Evolutionary conservation across 2,113 vertebrate genomes (phyloP).

Genomic region (Pantherophis guttatus): DNA sequence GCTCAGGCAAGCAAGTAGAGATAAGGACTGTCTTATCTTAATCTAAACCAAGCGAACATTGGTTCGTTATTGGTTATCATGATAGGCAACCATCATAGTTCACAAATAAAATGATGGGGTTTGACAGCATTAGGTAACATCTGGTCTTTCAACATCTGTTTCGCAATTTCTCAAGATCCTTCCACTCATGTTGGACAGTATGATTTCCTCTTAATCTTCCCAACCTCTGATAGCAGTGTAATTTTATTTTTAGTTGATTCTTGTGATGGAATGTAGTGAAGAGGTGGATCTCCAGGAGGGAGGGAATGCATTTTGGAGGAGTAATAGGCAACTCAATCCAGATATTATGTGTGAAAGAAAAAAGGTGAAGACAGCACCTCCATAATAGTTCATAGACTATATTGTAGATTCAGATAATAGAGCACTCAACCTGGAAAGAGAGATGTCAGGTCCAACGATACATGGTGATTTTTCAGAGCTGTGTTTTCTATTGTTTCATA

Average conservation of each 20-base stretch:
- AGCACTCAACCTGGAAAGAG: too few relatives aligned
- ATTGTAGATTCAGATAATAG: too few relatives aligned
- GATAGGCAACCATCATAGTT: background rate
- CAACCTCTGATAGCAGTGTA: background rate
- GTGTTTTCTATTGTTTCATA: too few relatives aligned
- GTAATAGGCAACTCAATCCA: too few relatives aligned
- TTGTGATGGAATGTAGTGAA: background rate
- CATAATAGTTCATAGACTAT: too few relatives aligned
- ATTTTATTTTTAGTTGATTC: background rate
- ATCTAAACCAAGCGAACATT: background rate
- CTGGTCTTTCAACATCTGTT: background rate
- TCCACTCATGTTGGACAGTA: background rate
- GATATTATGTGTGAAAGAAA: too few relatives aligned
- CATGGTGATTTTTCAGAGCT: too few relatives aligned
- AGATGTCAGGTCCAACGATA: too few relatives aligned
- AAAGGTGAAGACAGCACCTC: too few relatives aligned
- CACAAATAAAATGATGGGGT: background rate
- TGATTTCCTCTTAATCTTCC: background rate
- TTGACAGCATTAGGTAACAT: background rate
- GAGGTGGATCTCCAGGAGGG: background rate
- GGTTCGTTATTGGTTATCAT: background rate
- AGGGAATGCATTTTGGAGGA: background rate
- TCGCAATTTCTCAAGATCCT: background rate
- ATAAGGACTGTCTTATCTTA: background rate
- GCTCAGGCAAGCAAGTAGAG: background rate